Evolutionary conservation across 2,113 vertebrate species (phyloP).

Genomic region (Psephotus haematonotus): DNA sequence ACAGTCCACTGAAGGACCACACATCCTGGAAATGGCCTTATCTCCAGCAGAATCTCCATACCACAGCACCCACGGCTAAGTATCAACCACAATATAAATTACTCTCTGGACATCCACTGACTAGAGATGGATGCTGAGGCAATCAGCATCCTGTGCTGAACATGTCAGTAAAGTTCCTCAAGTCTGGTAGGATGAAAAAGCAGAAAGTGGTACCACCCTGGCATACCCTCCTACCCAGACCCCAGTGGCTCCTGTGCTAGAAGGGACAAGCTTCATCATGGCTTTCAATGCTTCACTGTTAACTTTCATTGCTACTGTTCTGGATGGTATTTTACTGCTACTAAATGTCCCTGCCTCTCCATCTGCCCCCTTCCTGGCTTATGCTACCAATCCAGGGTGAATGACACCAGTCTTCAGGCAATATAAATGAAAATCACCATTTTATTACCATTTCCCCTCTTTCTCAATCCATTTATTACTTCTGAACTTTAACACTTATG

Average conservation of each 20-base stretch:
- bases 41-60: neutral
- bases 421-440: neutral
- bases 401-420: neutral
- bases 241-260: neutral
- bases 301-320: neutral
- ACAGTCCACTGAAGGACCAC: neutral
- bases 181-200: neutral
- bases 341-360: neutral
- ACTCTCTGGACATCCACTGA: neutral
- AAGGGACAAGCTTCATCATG: neutral
- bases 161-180: neutral
- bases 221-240: neutral
- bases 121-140: neutral
- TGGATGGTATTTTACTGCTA: neutral
- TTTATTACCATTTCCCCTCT: neutral
- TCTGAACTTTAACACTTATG: neutral
- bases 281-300: neutral
- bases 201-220: neutral
- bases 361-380: neutral
- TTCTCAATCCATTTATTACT: neutral
- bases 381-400: neutral
- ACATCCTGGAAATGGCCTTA: neutral
- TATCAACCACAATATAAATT: neutral
- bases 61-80: neutral
- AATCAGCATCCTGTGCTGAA: neutral